Conservation (phyloP, 2,113 vertebrate species). For the Mandrillus leucophaeus region DNA sequence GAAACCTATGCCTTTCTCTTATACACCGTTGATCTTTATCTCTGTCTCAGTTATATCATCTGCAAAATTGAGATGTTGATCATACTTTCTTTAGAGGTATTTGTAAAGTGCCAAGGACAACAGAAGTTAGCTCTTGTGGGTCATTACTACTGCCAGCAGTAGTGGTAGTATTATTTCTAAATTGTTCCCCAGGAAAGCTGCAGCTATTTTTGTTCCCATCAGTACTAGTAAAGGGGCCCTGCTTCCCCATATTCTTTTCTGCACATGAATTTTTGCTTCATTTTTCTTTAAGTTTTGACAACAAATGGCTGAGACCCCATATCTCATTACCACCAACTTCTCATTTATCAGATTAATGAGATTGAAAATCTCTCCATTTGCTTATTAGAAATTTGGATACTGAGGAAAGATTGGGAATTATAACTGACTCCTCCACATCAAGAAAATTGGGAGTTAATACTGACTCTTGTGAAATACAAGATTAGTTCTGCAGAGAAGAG, state of each 20-base stretch:
- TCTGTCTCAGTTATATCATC: neutral
- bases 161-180: neutral
- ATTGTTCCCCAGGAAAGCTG: neutral
- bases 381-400: neutral
- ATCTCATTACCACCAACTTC: neutral
- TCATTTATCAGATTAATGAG: neutral
- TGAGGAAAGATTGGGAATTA: neutral
- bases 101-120: neutral
- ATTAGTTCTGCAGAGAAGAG: neutral
- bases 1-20: neutral
- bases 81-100: neutral
- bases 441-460: neutral
- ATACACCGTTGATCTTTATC: neutral
- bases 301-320: neutral
- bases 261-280: neutral
- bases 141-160: neutral
- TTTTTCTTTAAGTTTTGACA: neutral
- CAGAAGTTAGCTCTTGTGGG: neutral
- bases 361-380: neutral
- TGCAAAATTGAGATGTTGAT: neutral
- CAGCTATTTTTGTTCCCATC: neutral
- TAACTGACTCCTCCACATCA: neutral
- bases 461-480: neutral
- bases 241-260: neutral
- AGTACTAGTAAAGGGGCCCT: neutral